Evolutionary conservation across 30 jellyfish, hydroid and myxozoan genomes (phyloP).

Genomic region (Catostylus mosaicus): DNA sequence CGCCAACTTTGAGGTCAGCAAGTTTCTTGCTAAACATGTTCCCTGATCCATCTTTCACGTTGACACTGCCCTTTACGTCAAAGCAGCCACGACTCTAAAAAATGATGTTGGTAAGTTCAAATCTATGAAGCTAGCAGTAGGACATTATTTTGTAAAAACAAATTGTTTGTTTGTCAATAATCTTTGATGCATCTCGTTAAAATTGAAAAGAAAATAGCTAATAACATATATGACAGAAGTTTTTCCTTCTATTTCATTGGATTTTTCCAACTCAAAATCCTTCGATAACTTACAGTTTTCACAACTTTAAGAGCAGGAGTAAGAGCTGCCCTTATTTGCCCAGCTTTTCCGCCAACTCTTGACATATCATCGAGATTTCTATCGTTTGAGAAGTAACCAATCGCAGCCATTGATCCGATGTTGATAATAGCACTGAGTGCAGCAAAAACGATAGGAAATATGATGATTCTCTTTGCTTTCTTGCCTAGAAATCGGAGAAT

Average conservation of each 20-base stretch:
- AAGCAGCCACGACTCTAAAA: conserved; percentile 50
- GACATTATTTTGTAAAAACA: too few relatives aligned
- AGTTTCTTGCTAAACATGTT: conserved; percentile 14
- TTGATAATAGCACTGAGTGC: conserved; percentile 37
- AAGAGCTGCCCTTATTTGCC: conserved; percentile 32
- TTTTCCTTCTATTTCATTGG: too few relatives aligned
- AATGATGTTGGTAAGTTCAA: background rate
- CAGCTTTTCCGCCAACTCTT: conserved; percentile 8
- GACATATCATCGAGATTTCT: conserved; percentile 26
- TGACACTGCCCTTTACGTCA: conserved; percentile 17
- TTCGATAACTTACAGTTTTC: conserved; percentile 28
- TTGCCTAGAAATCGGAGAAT: background rate
- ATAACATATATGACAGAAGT: background rate
- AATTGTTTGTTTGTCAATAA: too few relatives aligned
- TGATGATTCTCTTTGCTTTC: conserved; percentile 13
- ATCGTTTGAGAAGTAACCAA: conserved; percentile 42
- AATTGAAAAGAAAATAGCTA: too few relatives aligned
- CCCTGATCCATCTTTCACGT: background rate
- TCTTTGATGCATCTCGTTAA: too few relatives aligned
- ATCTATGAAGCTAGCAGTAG: background rate
- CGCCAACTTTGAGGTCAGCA: conserved; percentile 43
- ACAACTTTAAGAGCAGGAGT: conserved; percentile 30
- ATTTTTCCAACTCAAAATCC: too few relatives aligned
- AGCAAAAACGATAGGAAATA: conserved; percentile 32
- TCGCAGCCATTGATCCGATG: conserved; percentile 42